These are phyloP conservation scores for Caenorhabditis latens DNA, from an alignment of 1,140 invertebrate genomes.

Conservation along the genomic window DNA sequence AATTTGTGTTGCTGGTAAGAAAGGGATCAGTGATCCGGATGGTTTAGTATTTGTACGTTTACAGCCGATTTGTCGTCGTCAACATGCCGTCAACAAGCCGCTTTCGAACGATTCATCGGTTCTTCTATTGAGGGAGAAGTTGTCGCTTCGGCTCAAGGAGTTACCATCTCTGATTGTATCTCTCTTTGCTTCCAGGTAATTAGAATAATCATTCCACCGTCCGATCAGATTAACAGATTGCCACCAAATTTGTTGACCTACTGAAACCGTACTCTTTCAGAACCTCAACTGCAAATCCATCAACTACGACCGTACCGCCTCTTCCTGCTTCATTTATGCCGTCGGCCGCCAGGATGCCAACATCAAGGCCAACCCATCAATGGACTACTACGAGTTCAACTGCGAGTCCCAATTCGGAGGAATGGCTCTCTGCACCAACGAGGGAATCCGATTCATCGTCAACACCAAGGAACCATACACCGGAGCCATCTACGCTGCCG, in stretches of 20 bases:
- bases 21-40: neutral
- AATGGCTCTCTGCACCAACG: slow-evolving; percentile 77
- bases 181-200: slow-evolving; percentile 73
- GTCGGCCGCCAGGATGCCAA: slow-evolving; percentile 75
- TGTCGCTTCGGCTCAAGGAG: slow-evolving; percentile 77
- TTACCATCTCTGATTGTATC: slow-evolving; percentile 77
- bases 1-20: slow-evolving; percentile 77
- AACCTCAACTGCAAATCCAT: slow-evolving; percentile 78
- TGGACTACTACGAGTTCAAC: slow-evolving; percentile 78
- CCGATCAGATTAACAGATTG: no score
- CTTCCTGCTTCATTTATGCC: slow-evolving; percentile 77
- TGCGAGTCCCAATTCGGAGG: slow-evolving; percentile 78
- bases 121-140: slow-evolving; percentile 75
- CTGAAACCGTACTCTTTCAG: slow-evolving; percentile 60
- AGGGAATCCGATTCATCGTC: slow-evolving; percentile 77
- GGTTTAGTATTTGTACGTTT: slow-evolving; percentile 47
- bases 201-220: neutral
- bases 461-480: slow-evolving; percentile 78
- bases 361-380: slow-evolving; percentile 76
- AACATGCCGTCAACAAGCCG: slow-evolving; percentile 77
- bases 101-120: slow-evolving; percentile 77
- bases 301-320: slow-evolving; percentile 77
- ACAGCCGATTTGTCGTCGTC: slow-evolving; percentile 77
- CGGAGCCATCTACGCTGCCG: slow-evolving; percentile 77
- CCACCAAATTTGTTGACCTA: neutral